A percentile compares a stretch with the other conserved stretches of the same genome.
Conservation (phyloP, 2,113 vertebrate genomes). For the Calidris pugnax region DNA sequence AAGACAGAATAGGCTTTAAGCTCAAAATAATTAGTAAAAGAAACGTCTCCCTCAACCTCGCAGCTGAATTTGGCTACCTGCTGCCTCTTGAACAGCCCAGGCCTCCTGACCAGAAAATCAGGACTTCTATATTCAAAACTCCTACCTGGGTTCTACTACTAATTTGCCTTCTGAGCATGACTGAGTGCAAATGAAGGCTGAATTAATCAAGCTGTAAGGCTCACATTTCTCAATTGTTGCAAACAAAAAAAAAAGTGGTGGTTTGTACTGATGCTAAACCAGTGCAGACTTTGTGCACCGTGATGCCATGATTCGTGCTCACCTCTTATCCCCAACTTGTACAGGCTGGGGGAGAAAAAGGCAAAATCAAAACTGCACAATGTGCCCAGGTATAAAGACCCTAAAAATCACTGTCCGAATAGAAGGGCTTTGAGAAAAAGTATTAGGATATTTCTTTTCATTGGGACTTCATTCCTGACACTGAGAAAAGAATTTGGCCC, state of each 20-base stretch:
- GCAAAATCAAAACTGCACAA: background rate
- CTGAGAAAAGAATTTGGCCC: background rate
- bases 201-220: background rate
- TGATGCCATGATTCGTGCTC: fast-evolving
- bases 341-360: background rate
- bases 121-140: background rate
- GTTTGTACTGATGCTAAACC: background rate
- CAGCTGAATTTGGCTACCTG: background rate
- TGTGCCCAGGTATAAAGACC: background rate
- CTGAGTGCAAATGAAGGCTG: background rate
- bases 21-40: background rate
- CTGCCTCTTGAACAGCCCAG: background rate
- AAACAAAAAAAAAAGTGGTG: background rate
- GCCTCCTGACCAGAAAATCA: background rate
- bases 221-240: background rate
- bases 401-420: background rate
- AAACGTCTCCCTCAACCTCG: background rate
- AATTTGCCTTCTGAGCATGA: background rate
- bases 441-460: background rate
- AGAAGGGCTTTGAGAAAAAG: background rate
- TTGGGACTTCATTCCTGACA: background rate
- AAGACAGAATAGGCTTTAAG: background rate
- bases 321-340: background rate
- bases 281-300: background rate
- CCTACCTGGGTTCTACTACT: background rate